These are phyloP conservation scores for Brachionus calyciflorus DNA, from an alignment of 1,140 invertebrate genomes.

Conservation along the genomic window DNA sequence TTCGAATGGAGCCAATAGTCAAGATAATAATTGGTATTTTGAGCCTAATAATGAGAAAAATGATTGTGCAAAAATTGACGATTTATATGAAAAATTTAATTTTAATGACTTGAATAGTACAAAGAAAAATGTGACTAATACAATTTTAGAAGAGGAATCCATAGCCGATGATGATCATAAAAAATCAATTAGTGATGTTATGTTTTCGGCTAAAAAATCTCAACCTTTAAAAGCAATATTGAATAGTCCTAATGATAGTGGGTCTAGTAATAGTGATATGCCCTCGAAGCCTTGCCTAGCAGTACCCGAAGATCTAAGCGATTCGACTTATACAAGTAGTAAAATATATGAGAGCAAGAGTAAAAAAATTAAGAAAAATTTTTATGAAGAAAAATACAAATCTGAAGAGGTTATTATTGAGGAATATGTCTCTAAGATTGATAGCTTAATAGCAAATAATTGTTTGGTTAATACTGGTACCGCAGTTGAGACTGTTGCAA, in stretches of 20 bases:
- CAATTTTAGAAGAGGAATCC: constrained; percentile 24
- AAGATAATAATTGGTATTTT: constrained; percentile 41
- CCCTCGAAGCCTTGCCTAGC: not conserved
- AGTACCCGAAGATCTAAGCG: not conserved
- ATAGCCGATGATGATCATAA: constrained; percentile 15
- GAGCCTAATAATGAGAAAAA: constrained; percentile 1
- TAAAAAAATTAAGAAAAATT: not conserved
- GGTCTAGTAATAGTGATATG: not conserved
- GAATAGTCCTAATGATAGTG: not conserved
- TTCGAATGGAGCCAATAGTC: not conserved
- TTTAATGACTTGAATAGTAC: constrained; percentile 30
- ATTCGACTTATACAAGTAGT: not conserved
- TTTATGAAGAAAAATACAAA: not conserved
- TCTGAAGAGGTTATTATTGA: not conserved
- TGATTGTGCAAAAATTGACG: not conserved
- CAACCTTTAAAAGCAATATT: not conserved
- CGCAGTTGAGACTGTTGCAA: not conserved
- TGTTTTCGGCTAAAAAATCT: constrained; percentile 13
- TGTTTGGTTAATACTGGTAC: constrained; percentile 2
- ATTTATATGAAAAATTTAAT: constrained; percentile 3
- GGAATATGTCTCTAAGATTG: constrained; percentile 12
- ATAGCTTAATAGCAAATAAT: constrained; percentile 1
- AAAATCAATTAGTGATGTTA: constrained; percentile 2
- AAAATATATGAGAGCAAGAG: not conserved
- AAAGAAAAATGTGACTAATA: constrained; percentile 26